A percentile compares a stretch with the other conserved stretches of the same genome.
phyloP scores from a whole-genome alignment of 2,888 invertebrate species.

The Netelia fuscicornis region DNA sequence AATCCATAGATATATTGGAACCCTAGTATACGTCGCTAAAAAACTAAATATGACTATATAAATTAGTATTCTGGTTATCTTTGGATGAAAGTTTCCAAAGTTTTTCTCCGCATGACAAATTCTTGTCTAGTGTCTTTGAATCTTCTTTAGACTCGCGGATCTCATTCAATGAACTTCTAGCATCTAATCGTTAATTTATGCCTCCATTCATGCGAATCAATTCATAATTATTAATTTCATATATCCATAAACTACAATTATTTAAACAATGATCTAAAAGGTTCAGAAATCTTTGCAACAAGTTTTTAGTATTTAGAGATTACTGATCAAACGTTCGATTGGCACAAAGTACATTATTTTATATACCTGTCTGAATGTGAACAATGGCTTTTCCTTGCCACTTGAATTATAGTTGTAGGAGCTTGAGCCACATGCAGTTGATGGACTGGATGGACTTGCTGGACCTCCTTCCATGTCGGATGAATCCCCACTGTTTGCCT shows the following conservation, averaged over 20 bases:
- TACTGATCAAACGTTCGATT: conserved; percentile 34
- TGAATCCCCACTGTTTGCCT: conserved; percentile 86
- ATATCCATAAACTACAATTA: background rate
- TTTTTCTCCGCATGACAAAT: conserved; percentile 38
- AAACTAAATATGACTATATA: too few relatives aligned
- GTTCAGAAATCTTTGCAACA: background rate
- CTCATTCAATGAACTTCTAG: background rate
- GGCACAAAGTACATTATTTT: conserved; percentile 62
- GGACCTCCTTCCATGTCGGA: conserved; percentile 85
- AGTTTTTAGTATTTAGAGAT: background rate
- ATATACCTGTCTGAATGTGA: conserved; percentile 96
- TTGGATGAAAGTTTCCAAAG: background rate
- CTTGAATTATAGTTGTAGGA: conserved; percentile 83
- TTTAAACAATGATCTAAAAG: background rate
- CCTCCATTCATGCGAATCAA: too few relatives aligned
- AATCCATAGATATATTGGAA: too few relatives aligned
- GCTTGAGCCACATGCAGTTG: conserved; percentile 88
- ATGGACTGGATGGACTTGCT: conserved; percentile 79
- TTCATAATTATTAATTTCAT: background rate
- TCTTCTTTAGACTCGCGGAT: background rate
- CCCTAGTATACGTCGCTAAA: too few relatives aligned
- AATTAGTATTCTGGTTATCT: background rate
- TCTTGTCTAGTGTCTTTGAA: background rate
- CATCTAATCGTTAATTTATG: too few relatives aligned
- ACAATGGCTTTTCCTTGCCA: conserved; percentile 92